phyloP scores from a whole-genome alignment of 1,140 invertebrate genomes.

The Sarcophaga peregrina region DNA sequence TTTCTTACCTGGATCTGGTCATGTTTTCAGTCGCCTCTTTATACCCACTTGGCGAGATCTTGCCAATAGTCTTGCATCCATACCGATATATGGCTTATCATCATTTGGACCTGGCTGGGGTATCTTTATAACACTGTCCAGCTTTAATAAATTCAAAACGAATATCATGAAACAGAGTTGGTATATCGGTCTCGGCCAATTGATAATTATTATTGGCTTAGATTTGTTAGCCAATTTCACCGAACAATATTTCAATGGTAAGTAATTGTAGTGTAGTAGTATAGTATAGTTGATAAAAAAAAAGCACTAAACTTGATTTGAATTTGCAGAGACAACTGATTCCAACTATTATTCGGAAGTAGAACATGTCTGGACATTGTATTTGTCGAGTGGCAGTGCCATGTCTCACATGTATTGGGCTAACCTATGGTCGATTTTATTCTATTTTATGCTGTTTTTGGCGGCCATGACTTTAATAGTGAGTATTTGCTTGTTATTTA shows the following conservation, averaged over 20 bases:
- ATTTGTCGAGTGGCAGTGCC: slow-evolving; percentile 38
- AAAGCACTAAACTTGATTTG: background rate
- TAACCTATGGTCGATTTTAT: slow-evolving; percentile 45
- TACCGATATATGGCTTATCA: slow-evolving; percentile 50
- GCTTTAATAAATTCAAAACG: slow-evolving; percentile 89
- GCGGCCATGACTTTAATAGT: slow-evolving; percentile 42
- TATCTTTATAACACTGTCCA: slow-evolving; percentile 88
- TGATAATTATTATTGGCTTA: slow-evolving; percentile 37
- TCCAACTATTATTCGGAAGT: slow-evolving; percentile 49
- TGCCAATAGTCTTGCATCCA: slow-evolving; percentile 27
- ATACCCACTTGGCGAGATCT: slow-evolving; percentile 68
- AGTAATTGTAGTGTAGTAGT: background rate
- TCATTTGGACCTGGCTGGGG: slow-evolving; percentile 91
- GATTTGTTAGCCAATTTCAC: slow-evolving; percentile 39
- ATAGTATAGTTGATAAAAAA: background rate
- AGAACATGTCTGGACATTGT: slow-evolving; percentile 48
- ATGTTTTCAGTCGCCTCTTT: slow-evolving; percentile 83
- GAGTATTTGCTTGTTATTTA: background rate
- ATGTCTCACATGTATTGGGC: slow-evolving; percentile 40
- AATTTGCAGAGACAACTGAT: slow-evolving; percentile 26
- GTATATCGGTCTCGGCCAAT: slow-evolving; percentile 56
- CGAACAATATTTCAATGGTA: slow-evolving; percentile 40
- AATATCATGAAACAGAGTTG: slow-evolving; percentile 68
- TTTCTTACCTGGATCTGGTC: slow-evolving; percentile 76
- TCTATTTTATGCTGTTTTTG: slow-evolving; percentile 44